Evolutionary conservation across 35 echinoderm and acorn worm genomes (phyloP).

Genomic region (Ophiothrix spiculata): DNA sequence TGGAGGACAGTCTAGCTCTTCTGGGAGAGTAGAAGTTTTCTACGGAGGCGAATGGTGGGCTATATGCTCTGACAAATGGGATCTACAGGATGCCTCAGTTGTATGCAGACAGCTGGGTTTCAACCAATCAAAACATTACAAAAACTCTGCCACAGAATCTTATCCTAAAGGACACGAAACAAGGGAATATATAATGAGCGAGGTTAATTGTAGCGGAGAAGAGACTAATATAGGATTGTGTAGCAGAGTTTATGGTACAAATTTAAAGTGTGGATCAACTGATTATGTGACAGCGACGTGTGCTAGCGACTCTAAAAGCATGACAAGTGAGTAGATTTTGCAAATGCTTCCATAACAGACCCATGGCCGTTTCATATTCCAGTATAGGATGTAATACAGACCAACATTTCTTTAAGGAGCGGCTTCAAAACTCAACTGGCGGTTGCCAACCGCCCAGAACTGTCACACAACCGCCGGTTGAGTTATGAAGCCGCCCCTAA

Average conservation of each 20-base stretch:
- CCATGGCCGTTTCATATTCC: no score
- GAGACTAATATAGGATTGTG: not conserved
- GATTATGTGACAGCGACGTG: not conserved
- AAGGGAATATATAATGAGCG: not conserved
- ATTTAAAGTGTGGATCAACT: not conserved
- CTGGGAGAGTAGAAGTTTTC: not conserved
- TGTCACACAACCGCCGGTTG: no score
- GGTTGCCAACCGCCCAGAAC: no score
- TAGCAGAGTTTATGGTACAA: not conserved
- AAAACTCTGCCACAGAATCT: not conserved
- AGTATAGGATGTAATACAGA: no score
- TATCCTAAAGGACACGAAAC: not conserved
- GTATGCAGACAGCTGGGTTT: not conserved
- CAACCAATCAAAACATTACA: not conserved
- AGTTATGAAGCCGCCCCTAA: no score
- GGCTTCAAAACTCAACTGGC: no score
- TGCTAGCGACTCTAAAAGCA: no score
- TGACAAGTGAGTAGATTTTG: no score
- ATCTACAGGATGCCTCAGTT: not conserved
- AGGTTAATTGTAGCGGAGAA: not conserved
- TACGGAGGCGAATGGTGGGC: not conserved
- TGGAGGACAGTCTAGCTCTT: not conserved
- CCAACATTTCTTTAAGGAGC: no score
- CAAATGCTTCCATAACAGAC: no score
- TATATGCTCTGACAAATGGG: not conserved